These are phyloP conservation scores for Avahi laniger DNA, from an alignment of 2,797 vertebrate genomes.

Conservation along the genomic window DNA sequence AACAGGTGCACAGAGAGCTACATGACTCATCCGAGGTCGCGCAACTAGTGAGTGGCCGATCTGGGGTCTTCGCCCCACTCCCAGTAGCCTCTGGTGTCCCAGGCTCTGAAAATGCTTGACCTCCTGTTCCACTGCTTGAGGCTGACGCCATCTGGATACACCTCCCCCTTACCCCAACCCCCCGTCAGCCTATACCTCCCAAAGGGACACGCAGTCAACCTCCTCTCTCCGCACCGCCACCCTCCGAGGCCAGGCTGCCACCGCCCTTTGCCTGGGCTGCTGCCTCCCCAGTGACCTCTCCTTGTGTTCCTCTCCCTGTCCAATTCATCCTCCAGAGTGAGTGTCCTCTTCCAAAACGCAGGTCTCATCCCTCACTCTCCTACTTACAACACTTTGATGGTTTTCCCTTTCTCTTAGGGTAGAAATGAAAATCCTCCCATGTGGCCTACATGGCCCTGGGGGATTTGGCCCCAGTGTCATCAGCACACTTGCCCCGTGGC, in stretches of 20 bases:
- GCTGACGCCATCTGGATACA: too few relatives aligned
- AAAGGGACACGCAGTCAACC: rapidly evolving
- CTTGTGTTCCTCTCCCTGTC: neutral
- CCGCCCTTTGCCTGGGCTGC: neutral
- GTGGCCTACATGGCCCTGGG: neutral
- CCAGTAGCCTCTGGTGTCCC: neutral
- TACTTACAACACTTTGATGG: neutral
- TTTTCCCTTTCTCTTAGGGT: neutral
- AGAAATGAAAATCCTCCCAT: neutral
- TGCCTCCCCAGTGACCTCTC: neutral
- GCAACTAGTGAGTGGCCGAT: too few relatives aligned
- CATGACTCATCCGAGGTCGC: neutral
- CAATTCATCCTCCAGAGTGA: neutral
- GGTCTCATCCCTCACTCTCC: too few relatives aligned
- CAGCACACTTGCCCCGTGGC: neutral
- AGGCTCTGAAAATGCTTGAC: neutral
- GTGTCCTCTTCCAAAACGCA: neutral
- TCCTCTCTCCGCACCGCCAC: neutral
- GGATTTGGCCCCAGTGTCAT: neutral
- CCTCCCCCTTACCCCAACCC: rapidly evolving
- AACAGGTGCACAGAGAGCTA: neutral
- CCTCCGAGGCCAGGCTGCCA: neutral
- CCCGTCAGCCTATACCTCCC: rapidly evolving
- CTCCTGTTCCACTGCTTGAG: neutral
- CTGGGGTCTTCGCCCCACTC: neutral